Evolutionary conservation across 2,888 invertebrate species (phyloP), one percentile per base, ranked within the genome.

Genomic region (Tetanocera ferruginea): DNA sequence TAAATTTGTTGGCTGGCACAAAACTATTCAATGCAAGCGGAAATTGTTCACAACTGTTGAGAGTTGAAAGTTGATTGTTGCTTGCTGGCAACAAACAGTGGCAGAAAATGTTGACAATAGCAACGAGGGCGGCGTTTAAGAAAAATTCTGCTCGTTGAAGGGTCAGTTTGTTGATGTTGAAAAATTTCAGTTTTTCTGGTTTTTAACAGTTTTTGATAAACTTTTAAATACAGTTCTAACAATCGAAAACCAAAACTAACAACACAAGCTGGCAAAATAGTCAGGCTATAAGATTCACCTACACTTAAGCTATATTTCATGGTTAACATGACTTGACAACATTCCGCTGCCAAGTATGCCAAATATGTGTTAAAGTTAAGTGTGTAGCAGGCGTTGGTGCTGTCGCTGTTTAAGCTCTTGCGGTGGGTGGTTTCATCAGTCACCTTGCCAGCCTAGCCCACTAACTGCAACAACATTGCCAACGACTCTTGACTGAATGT

Each of bases 281-380:
- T n/a, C 19, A 6, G 11, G 57, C 57, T 19, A 23, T 25, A 23
- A 11, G 57, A 19, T 60, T 28, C n/a, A 3, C 14, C 28, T 34
- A 34, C 51, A 69, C 69, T 25, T 31, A 49, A 62, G 78, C 66
- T 83, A 84, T 86, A 86, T 87, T 84, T 87, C 85, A 86, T 84
- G 85, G 86, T 80, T 83, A 87, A 86, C 86, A 86, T 86, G 86
- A 85, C 87, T 87, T 86, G 87, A 86, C 86, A 86, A 84, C 86
- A 84, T 83, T 82, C 83, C 84, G 82, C 82, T 84, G 83, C 84
- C 85, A 86, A 85, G 84, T 86, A 85, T 87, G 86, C 84, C 85
- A 86, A 86, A 85, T 52, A 37, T 52, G 19, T 34, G 11, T n/a
- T n/a, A 14, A 6, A 8, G 19, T 34, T 31, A 0, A 57, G 34